Evolutionary conservation across 1,140 invertebrate genomes (phyloP).

Genomic region (Ceratina japonica): DNA sequence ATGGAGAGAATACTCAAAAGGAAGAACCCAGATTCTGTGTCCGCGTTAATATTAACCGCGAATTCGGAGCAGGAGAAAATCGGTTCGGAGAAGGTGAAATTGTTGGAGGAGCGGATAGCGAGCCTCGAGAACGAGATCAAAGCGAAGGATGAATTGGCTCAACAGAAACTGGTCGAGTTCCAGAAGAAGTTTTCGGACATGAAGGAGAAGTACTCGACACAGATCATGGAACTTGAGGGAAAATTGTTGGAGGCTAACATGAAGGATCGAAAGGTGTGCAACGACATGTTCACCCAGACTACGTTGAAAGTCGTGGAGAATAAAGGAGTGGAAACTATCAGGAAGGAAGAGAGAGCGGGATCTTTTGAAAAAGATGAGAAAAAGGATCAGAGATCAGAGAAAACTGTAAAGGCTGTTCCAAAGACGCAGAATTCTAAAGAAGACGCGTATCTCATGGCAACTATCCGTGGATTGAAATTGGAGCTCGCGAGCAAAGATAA

Average conservation of each 20-base stretch:
- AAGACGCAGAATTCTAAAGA: constrained; percentile 81
- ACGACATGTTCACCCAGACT: constrained; percentile 71
- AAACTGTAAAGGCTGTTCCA: constrained; percentile 48
- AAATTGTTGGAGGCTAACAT: constrained; percentile 65
- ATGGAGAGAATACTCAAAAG: constrained; percentile 88
- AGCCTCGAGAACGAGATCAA: constrained; percentile 84
- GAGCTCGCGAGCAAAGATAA: constrained; percentile 87
- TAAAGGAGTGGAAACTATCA: constrained; percentile 54
- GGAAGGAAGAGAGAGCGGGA: constrained; percentile 49
- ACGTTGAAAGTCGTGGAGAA: constrained; percentile 55
- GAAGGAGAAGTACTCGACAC: constrained; percentile 86
- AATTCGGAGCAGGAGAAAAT: constrained; percentile 81
- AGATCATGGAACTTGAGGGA: constrained; percentile 86
- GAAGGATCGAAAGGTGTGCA: constrained; percentile 65
- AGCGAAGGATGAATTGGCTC: constrained; percentile 84
- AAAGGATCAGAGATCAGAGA: constrained; percentile 48
- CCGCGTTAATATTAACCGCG: constrained; percentile 84
- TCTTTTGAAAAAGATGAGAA: constrained; percentile 56
- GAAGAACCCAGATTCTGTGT: constrained; percentile 89
- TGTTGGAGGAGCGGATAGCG: constrained; percentile 86
- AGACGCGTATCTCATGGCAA: constrained; percentile 87
- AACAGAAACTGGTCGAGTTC: constrained; percentile 84
- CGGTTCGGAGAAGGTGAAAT: constrained; percentile 76
- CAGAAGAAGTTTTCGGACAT: constrained; percentile 87
- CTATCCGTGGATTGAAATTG: constrained; percentile 86